Base-by-base conservation (phyloP, 2,113 vertebrate species). In the Hippocampus guttulatus region DNA sequence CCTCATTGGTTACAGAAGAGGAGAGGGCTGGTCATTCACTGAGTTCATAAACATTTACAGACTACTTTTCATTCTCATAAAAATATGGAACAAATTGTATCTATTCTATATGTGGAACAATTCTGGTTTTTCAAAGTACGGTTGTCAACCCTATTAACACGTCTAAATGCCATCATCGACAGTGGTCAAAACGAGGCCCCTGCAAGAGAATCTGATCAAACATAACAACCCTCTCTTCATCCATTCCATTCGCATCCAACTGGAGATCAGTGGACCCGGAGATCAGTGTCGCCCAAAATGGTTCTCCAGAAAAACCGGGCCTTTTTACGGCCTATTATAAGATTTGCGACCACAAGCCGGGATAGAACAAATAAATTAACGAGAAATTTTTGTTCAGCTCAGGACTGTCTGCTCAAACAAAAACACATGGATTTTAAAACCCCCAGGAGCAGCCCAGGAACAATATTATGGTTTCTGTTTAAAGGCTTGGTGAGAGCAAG, bases 161-260 rank as follows among this genome's bases (percentile, higher is more conserved):
- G 33, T 38, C 33, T 6, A 38, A 0, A 38, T 38, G 33, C 33
- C 33, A 38, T 38, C 33, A 38, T 38, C 33, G 33, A 38, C 33
- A 38, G 33, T 10, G 0, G 54, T 57, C 55, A 27, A 27, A 27
- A 58, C 12, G 12, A 27, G 5, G 12, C 55, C 55, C 10, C 7
- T 33, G 27, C 0, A 20, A 15, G 9, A 76, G 72, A 64, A 71
- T 85, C 73, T 80, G 23, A 65, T 65, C 41, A 43, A 45, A 45
- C 14, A 63, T 20, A 78, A 72, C 77, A 84, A 84, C 85, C 55
- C 76, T 80, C 45, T 15, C 57, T 68, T 78, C 80, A 85, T 81
- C 75, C 68, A 64, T 74, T 70, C 74, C 76, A 85, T 78, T 75
- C 78, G 45, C 69, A 58, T 38, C 63, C 21, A 25, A 69, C 58